These are phyloP conservation scores for Serripes groenlandicus DNA, from an alignment of 2,888 invertebrate species.

Conservation along the genomic window DNA sequence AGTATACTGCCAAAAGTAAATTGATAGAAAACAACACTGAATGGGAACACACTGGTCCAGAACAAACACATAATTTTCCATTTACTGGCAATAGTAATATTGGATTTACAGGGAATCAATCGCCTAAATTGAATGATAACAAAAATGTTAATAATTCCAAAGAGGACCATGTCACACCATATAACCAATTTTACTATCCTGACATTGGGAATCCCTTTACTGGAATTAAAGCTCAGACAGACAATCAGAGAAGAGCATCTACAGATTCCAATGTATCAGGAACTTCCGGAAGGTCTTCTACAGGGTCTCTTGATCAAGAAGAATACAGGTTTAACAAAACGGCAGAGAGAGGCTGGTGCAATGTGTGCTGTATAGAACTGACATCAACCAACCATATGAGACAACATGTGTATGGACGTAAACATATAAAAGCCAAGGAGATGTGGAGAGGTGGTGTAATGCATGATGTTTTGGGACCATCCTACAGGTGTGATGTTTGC, in stretches of 20 bases:
- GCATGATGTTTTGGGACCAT: neutral
- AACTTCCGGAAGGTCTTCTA: conserved; percentile 5
- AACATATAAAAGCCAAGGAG: conserved; percentile 66
- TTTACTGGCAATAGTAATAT: neutral
- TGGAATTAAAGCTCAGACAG: too few species aligned
- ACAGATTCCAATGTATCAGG: conserved; percentile 17
- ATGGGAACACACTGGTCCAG: neutral
- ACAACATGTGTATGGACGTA: conserved; percentile 72
- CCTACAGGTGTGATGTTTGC: conserved; percentile 71
- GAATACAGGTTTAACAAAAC: conserved; percentile 15
- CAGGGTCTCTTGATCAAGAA: conserved; percentile 5
- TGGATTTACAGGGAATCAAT: neutral
- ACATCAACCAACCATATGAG: conserved; percentile 66
- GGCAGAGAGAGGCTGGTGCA: conserved; percentile 65
- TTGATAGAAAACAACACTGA: neutral
- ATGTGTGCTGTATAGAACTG: conserved; percentile 69
- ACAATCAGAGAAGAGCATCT: neutral
- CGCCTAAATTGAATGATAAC: neutral
- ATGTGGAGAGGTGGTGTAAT: conserved; percentile 17
- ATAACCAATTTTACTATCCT: too few species aligned
- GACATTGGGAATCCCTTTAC: too few species aligned
- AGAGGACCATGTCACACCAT: neutral
- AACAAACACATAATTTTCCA: neutral
- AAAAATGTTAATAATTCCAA: neutral
- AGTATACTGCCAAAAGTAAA: neutral